These are phyloP conservation scores for Cataglyphis altisquamis DNA, from an alignment of 2,888 invertebrate species.

Conservation along the genomic window DNA sequence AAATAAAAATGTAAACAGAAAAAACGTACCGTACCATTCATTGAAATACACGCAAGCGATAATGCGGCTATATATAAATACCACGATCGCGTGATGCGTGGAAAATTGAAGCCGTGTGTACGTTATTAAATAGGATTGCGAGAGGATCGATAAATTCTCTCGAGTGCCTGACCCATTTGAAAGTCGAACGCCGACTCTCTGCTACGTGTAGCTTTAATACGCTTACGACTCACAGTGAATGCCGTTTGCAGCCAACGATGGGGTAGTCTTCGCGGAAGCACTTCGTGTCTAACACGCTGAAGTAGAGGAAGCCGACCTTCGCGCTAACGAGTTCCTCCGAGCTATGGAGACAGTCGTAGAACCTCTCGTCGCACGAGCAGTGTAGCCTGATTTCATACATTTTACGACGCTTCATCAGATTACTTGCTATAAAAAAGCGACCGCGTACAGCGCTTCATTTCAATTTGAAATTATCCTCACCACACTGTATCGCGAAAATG, in stretches of 20 bases:
- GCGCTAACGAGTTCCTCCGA: slow-evolving; percentile 77
- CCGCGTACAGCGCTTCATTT: neutral
- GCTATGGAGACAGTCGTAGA: slow-evolving; percentile 86
- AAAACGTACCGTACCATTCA: too few species aligned
- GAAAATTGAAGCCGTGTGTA: slow-evolving; percentile 13
- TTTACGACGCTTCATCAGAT: slow-evolving; percentile 44
- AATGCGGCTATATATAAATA: neutral
- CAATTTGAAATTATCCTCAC: slow-evolving; percentile 27
- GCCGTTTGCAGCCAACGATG: slow-evolving; percentile 86
- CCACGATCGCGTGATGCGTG: neutral
- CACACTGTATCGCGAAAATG: neutral
- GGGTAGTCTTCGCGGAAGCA: slow-evolving; percentile 89
- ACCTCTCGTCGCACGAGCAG: slow-evolving; percentile 87
- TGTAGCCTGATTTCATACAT: slow-evolving; percentile 83
- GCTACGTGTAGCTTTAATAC: slow-evolving; percentile 30
- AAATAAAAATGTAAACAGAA: neutral
- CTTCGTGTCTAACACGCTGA: slow-evolving; percentile 87
- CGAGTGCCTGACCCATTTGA: slow-evolving; percentile 36
- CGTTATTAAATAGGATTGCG: slow-evolving; percentile 31
- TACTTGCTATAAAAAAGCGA: slow-evolving; percentile 28
- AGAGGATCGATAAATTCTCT: slow-evolving; percentile 36
- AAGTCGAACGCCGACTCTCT: slow-evolving; percentile 22
- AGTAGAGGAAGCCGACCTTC: slow-evolving; percentile 86
- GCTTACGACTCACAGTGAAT: slow-evolving; percentile 52
- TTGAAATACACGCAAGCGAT: neutral